phyloP scores from a whole-genome alignment of 2,888 invertebrate genomes.

The Pterostichus madidus region DNA sequence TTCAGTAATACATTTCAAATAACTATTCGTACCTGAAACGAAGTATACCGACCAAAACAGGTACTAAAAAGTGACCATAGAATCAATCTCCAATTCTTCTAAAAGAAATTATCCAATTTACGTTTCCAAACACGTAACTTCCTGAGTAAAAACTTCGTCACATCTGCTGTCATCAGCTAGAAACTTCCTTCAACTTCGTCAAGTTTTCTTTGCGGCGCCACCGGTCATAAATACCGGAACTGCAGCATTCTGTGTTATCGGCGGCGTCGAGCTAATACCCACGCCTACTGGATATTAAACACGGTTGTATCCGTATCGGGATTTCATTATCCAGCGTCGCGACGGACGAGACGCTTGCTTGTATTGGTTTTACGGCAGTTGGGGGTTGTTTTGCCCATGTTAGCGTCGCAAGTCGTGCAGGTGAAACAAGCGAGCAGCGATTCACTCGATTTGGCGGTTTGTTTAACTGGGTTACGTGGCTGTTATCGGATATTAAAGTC shows the following conservation, averaged over 20 bases:
- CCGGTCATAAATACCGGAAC: slow-evolving; percentile 5
- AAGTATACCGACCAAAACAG: not conserved
- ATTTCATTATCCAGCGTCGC: slow-evolving; percentile 17
- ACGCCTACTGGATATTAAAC: slow-evolving; percentile 5
- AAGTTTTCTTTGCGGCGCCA: not conserved
- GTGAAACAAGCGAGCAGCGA: not conserved
- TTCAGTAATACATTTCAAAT: no score
- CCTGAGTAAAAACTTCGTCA: not conserved
- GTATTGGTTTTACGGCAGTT: slow-evolving; percentile 19
- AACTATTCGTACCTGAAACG: no score
- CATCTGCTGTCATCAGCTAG: not conserved
- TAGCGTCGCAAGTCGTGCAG: slow-evolving; percentile 2
- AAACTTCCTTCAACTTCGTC: not conserved
- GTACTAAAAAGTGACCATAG: not conserved
- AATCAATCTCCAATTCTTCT: not conserved
- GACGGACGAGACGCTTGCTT: not conserved
- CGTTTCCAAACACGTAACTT: not conserved
- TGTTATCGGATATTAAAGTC: slow-evolving; percentile 23
- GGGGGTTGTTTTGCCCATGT: not conserved
- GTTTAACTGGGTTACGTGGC: slow-evolving; percentile 14
- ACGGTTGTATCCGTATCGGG: slow-evolving; percentile 18
- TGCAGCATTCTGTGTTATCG: not conserved
- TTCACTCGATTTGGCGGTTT: slow-evolving; percentile 46
- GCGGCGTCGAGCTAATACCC: not conserved
- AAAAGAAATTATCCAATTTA: not conserved